These are phyloP conservation scores for Ataeniobius toweri DNA, from an alignment of 2,797 vertebrate genomes.

Conservation along the genomic window DNA sequence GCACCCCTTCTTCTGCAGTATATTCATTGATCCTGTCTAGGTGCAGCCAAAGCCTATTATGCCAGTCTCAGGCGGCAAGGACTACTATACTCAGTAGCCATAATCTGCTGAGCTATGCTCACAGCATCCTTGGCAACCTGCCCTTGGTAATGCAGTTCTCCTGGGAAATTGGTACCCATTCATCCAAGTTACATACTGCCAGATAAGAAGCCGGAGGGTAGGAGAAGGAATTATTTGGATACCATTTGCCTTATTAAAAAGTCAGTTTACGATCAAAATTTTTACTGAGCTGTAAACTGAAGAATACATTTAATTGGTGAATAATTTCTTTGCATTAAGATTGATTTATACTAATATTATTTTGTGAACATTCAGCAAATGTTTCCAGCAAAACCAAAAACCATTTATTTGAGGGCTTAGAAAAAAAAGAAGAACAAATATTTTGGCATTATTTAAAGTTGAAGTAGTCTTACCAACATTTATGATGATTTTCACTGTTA, in stretches of 20 bases:
- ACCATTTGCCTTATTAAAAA: constrained; percentile 1
- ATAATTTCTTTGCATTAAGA: neutral
- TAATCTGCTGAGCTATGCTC: constrained; percentile 27
- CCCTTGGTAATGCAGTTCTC: constrained; percentile 20
- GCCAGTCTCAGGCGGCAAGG: constrained; percentile 7
- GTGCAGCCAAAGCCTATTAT: constrained; percentile 12
- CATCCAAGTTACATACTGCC: constrained; percentile 20
- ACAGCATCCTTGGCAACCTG: constrained; percentile 34
- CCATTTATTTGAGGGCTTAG: neutral
- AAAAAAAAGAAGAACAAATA: too few species aligned
- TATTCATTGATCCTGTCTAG: constrained; percentile 5
- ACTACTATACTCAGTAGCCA: constrained; percentile 8
- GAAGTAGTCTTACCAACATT: too few species aligned
- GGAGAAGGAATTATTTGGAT: constrained; percentile 8
- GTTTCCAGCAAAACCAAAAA: neutral
- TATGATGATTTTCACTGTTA: too few species aligned
- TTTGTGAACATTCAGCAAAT: neutral
- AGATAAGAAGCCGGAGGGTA: constrained; percentile 4
- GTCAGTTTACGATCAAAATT: neutral
- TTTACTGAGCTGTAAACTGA: neutral
- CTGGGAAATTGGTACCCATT: constrained; percentile 6
- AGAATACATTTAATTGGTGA: neutral
- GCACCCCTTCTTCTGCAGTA: constrained; percentile 3
- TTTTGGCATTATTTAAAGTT: too few species aligned
- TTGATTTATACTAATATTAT: neutral